Evolutionary conservation across 2,888 invertebrate species (phyloP).

Genomic region (Pycnomerus fuliginosus): DNA sequence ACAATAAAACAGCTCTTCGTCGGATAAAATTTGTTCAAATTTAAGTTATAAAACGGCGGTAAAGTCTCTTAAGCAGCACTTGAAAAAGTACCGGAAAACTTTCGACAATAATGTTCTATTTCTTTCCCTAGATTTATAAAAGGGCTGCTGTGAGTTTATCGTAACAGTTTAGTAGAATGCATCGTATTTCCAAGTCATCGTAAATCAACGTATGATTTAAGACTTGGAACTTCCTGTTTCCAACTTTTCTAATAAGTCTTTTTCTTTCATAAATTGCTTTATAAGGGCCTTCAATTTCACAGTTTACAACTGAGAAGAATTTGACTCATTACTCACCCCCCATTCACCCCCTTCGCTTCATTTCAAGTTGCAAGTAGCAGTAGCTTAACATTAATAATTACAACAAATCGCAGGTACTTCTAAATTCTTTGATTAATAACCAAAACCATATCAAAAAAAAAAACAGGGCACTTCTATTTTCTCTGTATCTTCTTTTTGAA

Average conservation of each 20-base stretch:
- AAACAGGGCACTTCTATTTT: no score
- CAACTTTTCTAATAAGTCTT: conserved; percentile 30
- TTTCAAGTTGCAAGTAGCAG: no score
- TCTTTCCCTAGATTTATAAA: conserved; percentile 19
- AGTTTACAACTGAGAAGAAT: no score
- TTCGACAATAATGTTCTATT: conserved; percentile 14
- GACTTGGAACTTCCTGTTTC: conserved; percentile 25
- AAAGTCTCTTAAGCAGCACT: conserved; percentile 17
- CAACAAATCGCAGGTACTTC: no score
- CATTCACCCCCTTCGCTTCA: no score
- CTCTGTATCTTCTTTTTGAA: no score
- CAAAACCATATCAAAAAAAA: no score
- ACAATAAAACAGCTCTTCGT: conserved; percentile 22
- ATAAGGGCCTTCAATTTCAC: conserved; percentile 8
- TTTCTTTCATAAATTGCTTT: conserved; percentile 21
- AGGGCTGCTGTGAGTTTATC: conserved; percentile 21
- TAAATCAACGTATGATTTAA: conserved; percentile 26
- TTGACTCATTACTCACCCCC: no score
- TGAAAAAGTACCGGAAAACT: conserved; percentile 11
- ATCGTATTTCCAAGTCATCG: conserved; percentile 25
- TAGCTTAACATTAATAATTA: no score
- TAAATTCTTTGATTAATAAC: no score
- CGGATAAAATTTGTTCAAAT: conserved; percentile 10
- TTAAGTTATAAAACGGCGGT: conserved; percentile 7
- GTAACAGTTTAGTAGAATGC: conserved; percentile 23